Evolutionary conservation across 2,888 invertebrate species (phyloP), one percentile per base, ranked within the genome.

Genomic region (Anodontia alba): DNA sequence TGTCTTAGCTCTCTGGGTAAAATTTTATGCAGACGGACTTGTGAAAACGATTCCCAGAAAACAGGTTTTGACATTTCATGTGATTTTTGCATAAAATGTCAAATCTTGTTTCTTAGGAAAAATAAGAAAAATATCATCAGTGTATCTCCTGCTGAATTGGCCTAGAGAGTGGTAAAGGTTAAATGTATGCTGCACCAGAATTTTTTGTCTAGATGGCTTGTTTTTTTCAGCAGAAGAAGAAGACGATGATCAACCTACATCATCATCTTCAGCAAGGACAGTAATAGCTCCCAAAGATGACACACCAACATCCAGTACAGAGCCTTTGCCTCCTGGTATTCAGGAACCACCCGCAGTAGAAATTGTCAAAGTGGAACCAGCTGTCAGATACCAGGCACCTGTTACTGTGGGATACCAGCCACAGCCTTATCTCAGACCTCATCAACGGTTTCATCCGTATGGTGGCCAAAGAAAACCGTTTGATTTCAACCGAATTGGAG

Each of bases 401-500:
- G 86, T 88, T 15, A 81, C 83, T 17, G 79, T 82, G 23, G 46
- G 84, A 46, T 87, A 91, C 31, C 38, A 42, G 38, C 3, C 42
- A 1, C 54, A 23, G 26, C 67, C 33, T 23, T 42, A 31, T n/a
- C 23, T 42, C 15, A 38, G 43, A 42, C 69, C 46, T n/a, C 83
- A 81, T 33, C 79, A 79, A n/a, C 72, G 86, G 17, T 86, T 81
- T 49, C 86, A 86, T 49, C 86, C 83, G 5, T 86, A 81, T 43
- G 62, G 73, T 23, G 88, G 88, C 12, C 83, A 78, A 0, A 90
- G 89, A 73, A 88, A 87, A 77, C 87, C 87, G 20, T 92, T 92
- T 87, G 92, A 92, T 80, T 91, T 83, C 76, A 90, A 84, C 71
- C 84, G 92, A 73, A 83, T 91, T 38, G 92, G 91, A 82, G 88